These are phyloP conservation scores for Pipra filicauda DNA, from an alignment of 2,113 vertebrate species.

Conservation along the genomic window DNA sequence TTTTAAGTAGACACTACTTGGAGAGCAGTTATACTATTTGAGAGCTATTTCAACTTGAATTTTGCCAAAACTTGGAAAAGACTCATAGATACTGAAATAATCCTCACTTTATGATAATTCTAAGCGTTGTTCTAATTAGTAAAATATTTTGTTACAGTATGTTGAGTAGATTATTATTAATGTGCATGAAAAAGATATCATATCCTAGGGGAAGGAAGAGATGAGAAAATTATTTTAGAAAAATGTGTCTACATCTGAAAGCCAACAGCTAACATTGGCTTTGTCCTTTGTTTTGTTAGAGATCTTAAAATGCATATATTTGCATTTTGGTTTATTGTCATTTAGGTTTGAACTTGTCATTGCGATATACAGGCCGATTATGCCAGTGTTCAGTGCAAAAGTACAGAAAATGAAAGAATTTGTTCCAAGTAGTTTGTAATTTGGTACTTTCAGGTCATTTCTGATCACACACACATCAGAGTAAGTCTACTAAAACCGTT, in stretches of 20 bases:
- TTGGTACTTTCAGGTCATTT: neutral
- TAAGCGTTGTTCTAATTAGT: neutral
- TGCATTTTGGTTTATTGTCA: neutral
- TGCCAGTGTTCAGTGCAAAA: neutral
- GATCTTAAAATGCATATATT: neutral
- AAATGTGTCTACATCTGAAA: neutral
- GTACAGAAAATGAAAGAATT: neutral
- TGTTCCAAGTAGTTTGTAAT: neutral
- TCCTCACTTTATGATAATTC: neutral
- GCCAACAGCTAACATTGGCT: neutral
- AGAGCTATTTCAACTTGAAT: neutral
- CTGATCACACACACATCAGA: neutral
- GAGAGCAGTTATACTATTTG: neutral
- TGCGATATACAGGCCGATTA: neutral
- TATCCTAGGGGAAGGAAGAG: neutral
- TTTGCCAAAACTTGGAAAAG: neutral
- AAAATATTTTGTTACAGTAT: neutral
- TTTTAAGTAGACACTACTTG: neutral
- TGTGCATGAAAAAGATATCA: fast-evolving
- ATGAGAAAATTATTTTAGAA: neutral
- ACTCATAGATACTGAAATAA: neutral
- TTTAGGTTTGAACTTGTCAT: neutral
- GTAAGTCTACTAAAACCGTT: neutral
- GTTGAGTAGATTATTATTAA: neutral
- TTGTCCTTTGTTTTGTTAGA: neutral